Conservation (phyloP, 2,797 vertebrate genomes). For the Tapirus indicus region DNA sequence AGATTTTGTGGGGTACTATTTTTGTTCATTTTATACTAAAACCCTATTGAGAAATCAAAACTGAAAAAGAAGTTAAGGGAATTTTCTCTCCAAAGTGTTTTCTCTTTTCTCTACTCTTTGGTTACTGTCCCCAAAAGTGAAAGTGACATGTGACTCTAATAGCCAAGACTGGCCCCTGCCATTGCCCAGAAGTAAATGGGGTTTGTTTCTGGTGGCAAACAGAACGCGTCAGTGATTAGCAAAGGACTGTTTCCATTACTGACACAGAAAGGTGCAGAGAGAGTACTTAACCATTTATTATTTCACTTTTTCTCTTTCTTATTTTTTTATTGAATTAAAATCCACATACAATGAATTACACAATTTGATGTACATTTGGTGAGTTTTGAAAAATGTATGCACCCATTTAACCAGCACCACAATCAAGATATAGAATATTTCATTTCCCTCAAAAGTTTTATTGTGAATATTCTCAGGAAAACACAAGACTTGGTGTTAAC, state of each 20-base stretch:
- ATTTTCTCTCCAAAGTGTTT: neutral
- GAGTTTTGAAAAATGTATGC: neutral
- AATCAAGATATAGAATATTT: neutral
- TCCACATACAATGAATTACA: neutral
- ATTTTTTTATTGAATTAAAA: neutral
- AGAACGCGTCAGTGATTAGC: too few species aligned
- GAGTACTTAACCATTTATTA: neutral
- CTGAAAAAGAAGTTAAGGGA: neutral
- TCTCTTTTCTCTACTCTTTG: neutral
- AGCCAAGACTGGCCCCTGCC: neutral
- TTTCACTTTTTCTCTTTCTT: neutral
- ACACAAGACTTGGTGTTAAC: too few species aligned
- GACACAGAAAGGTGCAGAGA: neutral
- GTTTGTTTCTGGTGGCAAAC: neutral
- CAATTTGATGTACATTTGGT: neutral
- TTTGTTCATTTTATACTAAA: neutral
- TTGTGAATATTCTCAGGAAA: too few species aligned
- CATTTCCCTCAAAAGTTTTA: too few species aligned
- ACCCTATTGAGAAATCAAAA: neutral
- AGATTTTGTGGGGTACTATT: neutral
- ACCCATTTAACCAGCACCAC: neutral
- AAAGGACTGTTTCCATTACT: too few species aligned
- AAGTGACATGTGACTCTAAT: neutral
- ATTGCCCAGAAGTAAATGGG: fast-evolving
- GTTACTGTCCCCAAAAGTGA: neutral